Evolutionary conservation across 2,888 invertebrate genomes (phyloP).

Genomic region (Perithous albicinctus): DNA sequence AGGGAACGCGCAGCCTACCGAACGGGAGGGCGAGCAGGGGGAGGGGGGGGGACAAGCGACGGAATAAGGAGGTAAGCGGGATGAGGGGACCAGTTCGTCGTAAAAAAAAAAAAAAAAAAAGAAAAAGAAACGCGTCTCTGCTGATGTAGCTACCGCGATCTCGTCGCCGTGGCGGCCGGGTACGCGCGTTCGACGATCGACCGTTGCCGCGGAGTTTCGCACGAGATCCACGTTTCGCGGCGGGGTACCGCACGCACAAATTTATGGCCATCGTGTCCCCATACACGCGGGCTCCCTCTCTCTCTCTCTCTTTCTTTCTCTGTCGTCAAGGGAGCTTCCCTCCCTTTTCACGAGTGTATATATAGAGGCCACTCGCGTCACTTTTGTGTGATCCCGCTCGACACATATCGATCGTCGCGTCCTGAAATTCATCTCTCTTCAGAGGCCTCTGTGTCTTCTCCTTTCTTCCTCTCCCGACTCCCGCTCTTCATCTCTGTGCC

Average conservation of each 20-base stretch:
- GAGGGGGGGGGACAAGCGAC: neutral
- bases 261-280: conserved; percentile 54
- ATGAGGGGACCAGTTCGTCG: conserved; percentile 43
- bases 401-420: conserved; percentile 57
- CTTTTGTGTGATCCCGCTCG: conserved; percentile 55
- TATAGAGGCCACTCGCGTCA: conserved; percentile 45
- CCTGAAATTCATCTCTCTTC: conserved; percentile 34
- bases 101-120: no score
- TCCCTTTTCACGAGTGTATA: conserved; percentile 7
- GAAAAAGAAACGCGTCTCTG: conserved; percentile 62
- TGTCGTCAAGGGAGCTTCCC: conserved; percentile 26
- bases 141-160: conserved; percentile 67
- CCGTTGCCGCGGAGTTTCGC: conserved; percentile 68
- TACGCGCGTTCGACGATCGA: conserved; percentile 68
- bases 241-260: conserved; percentile 68
- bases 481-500: conserved; percentile 31
- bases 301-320: no score
- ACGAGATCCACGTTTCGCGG: conserved; percentile 65
- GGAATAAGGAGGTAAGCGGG: conserved; percentile 29
- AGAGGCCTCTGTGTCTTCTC: conserved; percentile 7
- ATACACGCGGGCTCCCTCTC: conserved; percentile 23
- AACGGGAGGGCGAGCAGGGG: conserved; percentile 58
- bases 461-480: neutral
- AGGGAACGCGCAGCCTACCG: conserved; percentile 76
- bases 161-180: conserved; percentile 58